Evolutionary conservation across 2,113 vertebrate species (phyloP), one percentile per base, ranked within the genome.

Genomic region (Entelurus aequoreus): DNA sequence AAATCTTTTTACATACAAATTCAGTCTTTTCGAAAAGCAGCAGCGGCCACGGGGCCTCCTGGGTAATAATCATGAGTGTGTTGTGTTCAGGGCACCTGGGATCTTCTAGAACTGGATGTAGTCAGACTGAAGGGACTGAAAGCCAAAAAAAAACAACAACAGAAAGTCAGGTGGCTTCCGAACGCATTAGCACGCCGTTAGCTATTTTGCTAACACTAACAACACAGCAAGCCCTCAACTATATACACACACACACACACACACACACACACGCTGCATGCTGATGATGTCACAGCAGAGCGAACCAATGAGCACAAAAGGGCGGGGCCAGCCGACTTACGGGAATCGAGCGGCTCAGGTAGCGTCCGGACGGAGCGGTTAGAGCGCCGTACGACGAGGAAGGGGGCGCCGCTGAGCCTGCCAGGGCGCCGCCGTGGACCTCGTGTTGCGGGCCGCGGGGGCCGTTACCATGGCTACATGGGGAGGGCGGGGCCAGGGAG

Each of bases 81-180:
- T 2, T 16, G 66, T 75, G 59, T 48, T 80, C 70, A 77, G 44
- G 54, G 50, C 15, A 19, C 49, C 75, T 76, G 36, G 77, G 76
- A 81, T 28, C 88, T 88, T 90, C 93, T 94, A 94, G 93, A 94
- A 94, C 84, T 92, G 93, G 91, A 93, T 86, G 90, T 87, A 91
- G 63, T 98, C 93, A 80, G 94, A 94, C 81, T 93, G 94, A 93
- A 98, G 95, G 90, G 95, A 98, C 96, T 99, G 93, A 35, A 73
- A 92, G 60, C 90, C 54, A 88, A 42, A 62, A 55, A 12, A 40
- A 1, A 58, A 16, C 1, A 28, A 28, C 2, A 12, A 36, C 19
- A 3, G 6, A 12, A 16, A 16, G 52, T 6, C 52, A 35, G 21
- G 7, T 5, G 42, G 3, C 11, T 46, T 46, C 11, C 4, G 42